phyloP scores from a whole-genome alignment of 2,113 vertebrate species.

The Oryzias melastigma region DNA sequence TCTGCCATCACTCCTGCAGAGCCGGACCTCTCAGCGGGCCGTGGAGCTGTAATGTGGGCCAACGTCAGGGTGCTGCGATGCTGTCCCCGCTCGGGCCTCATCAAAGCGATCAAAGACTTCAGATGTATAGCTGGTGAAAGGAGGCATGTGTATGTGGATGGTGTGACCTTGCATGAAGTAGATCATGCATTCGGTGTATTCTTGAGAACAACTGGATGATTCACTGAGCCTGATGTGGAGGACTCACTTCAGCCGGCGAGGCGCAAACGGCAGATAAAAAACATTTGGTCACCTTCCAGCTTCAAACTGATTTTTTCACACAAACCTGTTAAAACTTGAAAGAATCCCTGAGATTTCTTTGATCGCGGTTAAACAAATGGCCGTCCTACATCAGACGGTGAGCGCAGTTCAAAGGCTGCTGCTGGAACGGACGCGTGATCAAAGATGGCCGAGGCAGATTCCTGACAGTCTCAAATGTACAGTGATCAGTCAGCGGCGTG shows the following conservation, averaged over 20 bases:
- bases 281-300: neutral
- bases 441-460: no score
- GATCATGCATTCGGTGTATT: no score
- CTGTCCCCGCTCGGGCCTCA: conserved; percentile 11
- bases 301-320: neutral
- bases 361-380: no score
- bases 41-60: neutral
- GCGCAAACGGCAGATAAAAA: neutral
- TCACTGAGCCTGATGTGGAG: neutral
- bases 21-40: conserved; percentile 17
- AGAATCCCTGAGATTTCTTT: no score
- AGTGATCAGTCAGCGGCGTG: no score
- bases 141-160: conserved; percentile 1
- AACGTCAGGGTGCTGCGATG: conserved; percentile 5
- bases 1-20: conserved; percentile 6
- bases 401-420: no score
- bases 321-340: no score
- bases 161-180: no score
- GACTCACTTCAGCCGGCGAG: neutral
- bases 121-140: conserved; percentile 23
- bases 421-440: no score
- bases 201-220: neutral
- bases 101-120: conserved; percentile 26
- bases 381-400: no score
- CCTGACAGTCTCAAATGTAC: no score